Percentiles rank a stretch among this genome's conserved stretches.
Conservation (phyloP, 2,888 invertebrate genomes). For the Bembecia ichneumoniformis region DNA sequence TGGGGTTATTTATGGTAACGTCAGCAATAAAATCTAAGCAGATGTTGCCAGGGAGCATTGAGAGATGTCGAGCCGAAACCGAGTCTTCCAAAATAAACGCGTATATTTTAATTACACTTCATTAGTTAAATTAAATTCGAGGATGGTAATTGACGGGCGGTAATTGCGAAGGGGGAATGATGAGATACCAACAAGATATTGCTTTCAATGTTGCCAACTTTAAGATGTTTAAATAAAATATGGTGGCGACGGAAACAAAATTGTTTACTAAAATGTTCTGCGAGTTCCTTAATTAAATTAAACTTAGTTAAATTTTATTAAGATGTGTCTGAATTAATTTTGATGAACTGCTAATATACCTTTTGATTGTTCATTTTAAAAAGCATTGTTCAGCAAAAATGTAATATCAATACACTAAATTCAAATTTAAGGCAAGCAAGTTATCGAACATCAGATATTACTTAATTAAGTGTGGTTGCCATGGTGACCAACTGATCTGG, state of each 20-base stretch:
- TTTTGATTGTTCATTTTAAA: too few species aligned
- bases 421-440: too few species aligned
- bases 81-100: constrained; percentile 49
- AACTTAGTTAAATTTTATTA: constrained; percentile 19
- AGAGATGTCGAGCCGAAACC: constrained; percentile 10
- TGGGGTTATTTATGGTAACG: neutral
- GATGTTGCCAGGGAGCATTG: neutral
- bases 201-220: constrained; percentile 37
- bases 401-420: too few species aligned
- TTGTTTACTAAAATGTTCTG: constrained; percentile 37
- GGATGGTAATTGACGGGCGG: constrained; percentile 60
- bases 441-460: too few species aligned
- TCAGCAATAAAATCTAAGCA: neutral
- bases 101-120: constrained; percentile 71
- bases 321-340: neutral
- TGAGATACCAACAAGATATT: constrained; percentile 34
- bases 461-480: too few species aligned
- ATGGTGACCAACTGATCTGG: too few species aligned
- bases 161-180: constrained; percentile 45
- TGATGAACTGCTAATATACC: too few species aligned
- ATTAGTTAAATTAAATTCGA: constrained; percentile 71
- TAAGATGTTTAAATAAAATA: constrained; percentile 23
- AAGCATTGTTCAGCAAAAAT: too few species aligned
- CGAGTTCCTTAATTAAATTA: constrained; percentile 28
- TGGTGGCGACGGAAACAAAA: constrained; percentile 11